phyloP scores from a whole-genome alignment of 2,113 vertebrate genomes.

The Peromyscus leucopus region DNA sequence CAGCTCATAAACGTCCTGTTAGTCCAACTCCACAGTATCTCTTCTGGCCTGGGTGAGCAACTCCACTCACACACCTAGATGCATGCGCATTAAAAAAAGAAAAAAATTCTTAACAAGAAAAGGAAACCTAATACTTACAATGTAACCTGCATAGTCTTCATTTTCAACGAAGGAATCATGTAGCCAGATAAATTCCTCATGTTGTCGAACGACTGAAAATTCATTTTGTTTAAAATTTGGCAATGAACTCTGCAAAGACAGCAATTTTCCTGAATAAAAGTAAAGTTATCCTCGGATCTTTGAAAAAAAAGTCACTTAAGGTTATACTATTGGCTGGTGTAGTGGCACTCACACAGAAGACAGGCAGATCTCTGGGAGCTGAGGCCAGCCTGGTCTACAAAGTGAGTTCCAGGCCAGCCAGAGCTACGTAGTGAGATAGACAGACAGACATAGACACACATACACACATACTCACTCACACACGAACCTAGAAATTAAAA shows the following conservation, averaged over 20 bases:
- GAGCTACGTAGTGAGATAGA: neutral
- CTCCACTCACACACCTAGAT: neutral
- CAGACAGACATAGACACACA: neutral
- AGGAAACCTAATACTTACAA: constrained; percentile 91
- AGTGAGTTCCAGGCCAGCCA: neutral
- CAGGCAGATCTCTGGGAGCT: neutral
- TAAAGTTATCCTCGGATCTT: constrained; percentile 23
- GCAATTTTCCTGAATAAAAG: constrained; percentile 65
- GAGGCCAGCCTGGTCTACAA: neutral
- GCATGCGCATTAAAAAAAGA: neutral
- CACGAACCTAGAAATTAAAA: neutral
- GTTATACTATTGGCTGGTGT: neutral
- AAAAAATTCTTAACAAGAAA: neutral
- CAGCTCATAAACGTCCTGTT: neutral
- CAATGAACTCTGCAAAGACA: constrained; percentile 93
- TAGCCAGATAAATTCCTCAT: constrained; percentile 99
- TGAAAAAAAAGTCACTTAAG: constrained; percentile 25
- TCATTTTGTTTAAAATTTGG: constrained; percentile 99
- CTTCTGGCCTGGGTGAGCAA: neutral
- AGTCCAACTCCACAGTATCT: neutral
- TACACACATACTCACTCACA: neutral
- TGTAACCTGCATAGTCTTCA: constrained; percentile 98
- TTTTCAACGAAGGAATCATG: constrained; percentile 99
- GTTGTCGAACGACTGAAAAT: constrained; percentile 98
- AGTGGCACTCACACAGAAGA: neutral